A percentile compares a stretch with the other conserved stretches of the same genome.
Conservation (phyloP, 2,113 vertebrate genomes). For the Oreotrochilus melanogaster region DNA sequence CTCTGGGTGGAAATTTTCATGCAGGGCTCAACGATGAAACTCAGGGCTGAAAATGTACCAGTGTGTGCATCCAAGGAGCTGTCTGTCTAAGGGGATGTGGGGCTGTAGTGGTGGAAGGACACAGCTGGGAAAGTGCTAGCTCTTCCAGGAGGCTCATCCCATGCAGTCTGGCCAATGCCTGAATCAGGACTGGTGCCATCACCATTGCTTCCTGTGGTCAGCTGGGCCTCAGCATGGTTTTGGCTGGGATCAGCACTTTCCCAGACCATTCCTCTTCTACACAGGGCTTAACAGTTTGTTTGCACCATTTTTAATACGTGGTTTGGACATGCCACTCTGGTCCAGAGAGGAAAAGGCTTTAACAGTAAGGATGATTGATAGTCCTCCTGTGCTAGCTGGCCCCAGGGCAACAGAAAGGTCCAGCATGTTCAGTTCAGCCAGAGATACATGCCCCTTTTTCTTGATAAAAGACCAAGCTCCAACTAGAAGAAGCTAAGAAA, state of each 20-base stretch:
- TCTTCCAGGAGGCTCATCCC: not conserved
- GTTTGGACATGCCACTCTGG: not conserved
- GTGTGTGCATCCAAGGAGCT: not conserved
- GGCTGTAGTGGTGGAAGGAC: not conserved
- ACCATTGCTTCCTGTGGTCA: not conserved
- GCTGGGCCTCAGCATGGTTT: not conserved
- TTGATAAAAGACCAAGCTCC: not conserved
- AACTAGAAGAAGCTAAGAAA: not conserved
- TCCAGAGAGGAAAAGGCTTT: not conserved
- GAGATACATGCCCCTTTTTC: not conserved
- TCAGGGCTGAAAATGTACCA: not conserved
- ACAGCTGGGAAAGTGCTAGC: not conserved
- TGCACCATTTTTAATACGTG: rapidly evolving
- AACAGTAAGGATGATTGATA: too few relatives aligned
- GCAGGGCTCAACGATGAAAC: not conserved
- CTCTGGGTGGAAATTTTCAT: not conserved
- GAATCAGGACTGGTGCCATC: not conserved
- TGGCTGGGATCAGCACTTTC: not conserved
- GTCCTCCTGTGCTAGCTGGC: not conserved
- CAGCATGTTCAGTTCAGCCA: rapidly evolving
- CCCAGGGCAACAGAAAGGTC: not conserved
- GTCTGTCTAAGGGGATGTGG: not conserved
- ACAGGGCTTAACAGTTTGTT: not conserved
- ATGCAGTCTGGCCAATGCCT: rapidly evolving
- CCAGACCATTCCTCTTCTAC: not conserved